These are phyloP conservation scores for Ophraella communa DNA, from an alignment of 2,888 invertebrate species.

Conservation along the genomic window DNA sequence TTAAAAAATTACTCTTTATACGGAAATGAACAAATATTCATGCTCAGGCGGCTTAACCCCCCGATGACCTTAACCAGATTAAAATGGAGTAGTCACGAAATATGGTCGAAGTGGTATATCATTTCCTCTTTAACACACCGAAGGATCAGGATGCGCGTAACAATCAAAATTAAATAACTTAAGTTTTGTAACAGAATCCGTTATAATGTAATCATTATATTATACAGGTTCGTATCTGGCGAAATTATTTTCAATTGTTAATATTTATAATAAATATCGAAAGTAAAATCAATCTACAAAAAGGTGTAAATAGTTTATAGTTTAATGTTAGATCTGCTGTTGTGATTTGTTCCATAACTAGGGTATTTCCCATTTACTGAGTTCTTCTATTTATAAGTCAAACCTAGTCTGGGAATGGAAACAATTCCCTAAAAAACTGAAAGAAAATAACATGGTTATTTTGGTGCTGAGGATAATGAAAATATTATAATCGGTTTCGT, in stretches of 20 bases:
- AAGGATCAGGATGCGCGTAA: conserved; percentile 22
- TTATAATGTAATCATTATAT: conserved; percentile 10
- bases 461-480: no score
- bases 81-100: conserved; percentile 32
- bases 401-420: no score
- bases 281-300: no score
- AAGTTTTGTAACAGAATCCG: conserved; percentile 27
- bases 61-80: conserved; percentile 34
- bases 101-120: conserved; percentile 26
- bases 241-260: neutral
- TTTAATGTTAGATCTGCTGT: no score
- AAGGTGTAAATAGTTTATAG: no score
- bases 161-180: conserved; percentile 31
- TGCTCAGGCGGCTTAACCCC: conserved; percentile 28
- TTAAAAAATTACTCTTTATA: conserved; percentile 23
- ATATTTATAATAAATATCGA: no score
- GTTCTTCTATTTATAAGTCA: no score
- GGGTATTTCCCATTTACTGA: no score
- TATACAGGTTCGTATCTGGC: neutral
- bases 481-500: no score
- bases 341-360: no score
- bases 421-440: no score
- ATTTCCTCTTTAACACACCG: conserved; percentile 28
- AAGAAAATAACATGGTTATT: no score
- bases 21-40: conserved; percentile 33